Evolutionary conservation across 1,140 invertebrate species (phyloP), one percentile per base, ranked within the genome.

Genomic region (Bombyx mandarina): DNA sequence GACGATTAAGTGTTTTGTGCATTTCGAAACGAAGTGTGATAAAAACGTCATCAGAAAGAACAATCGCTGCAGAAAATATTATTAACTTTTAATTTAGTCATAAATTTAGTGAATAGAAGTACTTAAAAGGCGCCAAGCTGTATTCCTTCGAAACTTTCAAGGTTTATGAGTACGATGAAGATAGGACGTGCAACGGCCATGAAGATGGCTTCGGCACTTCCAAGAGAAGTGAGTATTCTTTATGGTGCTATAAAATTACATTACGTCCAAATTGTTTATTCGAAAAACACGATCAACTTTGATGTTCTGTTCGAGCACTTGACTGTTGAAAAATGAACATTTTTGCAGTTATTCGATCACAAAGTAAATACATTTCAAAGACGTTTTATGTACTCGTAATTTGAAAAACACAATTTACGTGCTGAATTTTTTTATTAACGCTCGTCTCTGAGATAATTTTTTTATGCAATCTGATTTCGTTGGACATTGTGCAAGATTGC

Each of bases 141-240:
- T 86, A 86, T 86, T 86, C 83, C 71, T 84, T 86, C 70, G 81
- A 86, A 67, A 84, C 75, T 69, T 86, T 86, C 71, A 86, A 86
- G 75, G 81, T 77, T 61, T 86, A 86, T 65, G 81, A 84, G 65
- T 86, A 86, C 61, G 81, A 86, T 72, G 83, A 82, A 45, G 83
- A 86, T 60, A 65, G 72, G 52, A 73, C 71, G 59, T 84, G 66
- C 68, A 79, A 78, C 62, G 77, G 74, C 52, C 81, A 79, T 52
- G 81, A 86, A 58, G 83, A 86, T 62, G 77, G 63, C 48, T 86
- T 81, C 67, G 77, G 71, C 52, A 73, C 75, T 56, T 69, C 78
- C 62, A 83, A 84, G 63, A 82, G 83, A 74, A 84, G 83, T 86
- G 71, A 85, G 83, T 86, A 58, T 58, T 44, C 44, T 61, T 66